These are phyloP conservation scores for Theocolax elegans DNA, from an alignment of 1,140 invertebrate genomes.

Conservation along the genomic window DNA sequence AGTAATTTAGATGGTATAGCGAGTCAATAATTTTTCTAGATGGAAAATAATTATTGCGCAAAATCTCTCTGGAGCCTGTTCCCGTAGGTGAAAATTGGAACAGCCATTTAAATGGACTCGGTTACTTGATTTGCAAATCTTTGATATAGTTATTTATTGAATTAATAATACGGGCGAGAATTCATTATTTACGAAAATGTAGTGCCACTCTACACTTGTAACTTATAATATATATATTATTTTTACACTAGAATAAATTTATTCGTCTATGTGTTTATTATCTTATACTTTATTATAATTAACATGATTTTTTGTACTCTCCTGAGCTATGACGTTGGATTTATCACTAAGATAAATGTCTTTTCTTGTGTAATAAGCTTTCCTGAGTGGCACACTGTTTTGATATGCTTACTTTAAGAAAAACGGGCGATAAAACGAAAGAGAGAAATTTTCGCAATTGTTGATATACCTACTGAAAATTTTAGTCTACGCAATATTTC, in stretches of 20 bases:
- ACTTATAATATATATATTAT: no score
- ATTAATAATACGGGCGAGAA: background rate
- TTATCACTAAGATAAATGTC: no score
- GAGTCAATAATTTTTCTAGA: conserved; percentile 15
- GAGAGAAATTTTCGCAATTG: no score
- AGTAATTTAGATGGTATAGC: background rate
- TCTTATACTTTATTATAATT: background rate
- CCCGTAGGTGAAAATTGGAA: conserved; percentile 15
- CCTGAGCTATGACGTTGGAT: no score
- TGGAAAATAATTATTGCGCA: conserved; percentile 18
- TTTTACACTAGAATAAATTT: no score
- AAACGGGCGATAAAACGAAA: no score
- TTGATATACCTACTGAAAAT: no score
- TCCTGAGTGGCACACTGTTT: no score
- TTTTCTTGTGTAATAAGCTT: no score
- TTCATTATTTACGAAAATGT: background rate
- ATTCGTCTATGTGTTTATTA: background rate
- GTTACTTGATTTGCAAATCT: background rate
- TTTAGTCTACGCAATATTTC: no score
- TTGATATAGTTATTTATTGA: background rate
- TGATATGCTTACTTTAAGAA: no score
- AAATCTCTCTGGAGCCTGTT: background rate
- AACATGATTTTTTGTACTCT: no score
- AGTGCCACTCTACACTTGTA: background rate
- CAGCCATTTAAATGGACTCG: background rate